These are phyloP conservation scores for Acrobasis consociella DNA, from an alignment of 2,888 invertebrate species.

Conservation along the genomic window DNA sequence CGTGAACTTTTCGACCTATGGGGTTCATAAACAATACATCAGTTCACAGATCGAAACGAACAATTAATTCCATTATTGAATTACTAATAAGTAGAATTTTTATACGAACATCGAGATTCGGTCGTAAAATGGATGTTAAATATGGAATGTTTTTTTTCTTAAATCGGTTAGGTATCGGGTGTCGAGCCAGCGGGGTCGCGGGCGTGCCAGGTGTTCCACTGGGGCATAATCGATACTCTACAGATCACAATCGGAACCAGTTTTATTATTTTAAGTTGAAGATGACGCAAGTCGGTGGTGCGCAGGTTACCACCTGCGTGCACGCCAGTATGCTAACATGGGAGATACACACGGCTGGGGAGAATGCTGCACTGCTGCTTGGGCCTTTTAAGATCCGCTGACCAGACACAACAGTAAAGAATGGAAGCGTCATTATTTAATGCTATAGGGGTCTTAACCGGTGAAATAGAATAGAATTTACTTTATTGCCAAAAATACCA, in stretches of 20 bases:
- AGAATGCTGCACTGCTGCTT: conserved; percentile 38
- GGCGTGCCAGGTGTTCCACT: conserved; percentile 69
- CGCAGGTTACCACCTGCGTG: conserved; percentile 74
- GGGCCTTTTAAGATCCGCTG: too few relatives aligned
- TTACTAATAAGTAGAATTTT: conserved; percentile 41
- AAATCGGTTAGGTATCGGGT: conserved; percentile 53
- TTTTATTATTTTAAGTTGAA: conserved; percentile 81
- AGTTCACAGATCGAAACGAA: neutral
- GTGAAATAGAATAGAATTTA: too few relatives aligned
- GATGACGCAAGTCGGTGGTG: conserved; percentile 78
- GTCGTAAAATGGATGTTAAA: conserved; percentile 46
- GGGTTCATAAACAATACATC: too few relatives aligned
- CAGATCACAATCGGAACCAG: conserved; percentile 80
- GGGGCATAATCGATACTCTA: conserved; percentile 74
- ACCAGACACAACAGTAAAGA: too few relatives aligned
- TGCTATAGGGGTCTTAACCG: too few relatives aligned
- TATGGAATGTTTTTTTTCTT: conserved; percentile 53
- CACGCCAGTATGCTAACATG: conserved; percentile 52
- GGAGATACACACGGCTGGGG: conserved; percentile 47
- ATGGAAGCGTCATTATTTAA: too few relatives aligned
- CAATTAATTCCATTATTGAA: neutral
- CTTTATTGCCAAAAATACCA: too few relatives aligned
- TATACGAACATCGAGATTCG: neutral
- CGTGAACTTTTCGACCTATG: too few relatives aligned
- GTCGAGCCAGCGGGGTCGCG: conserved; percentile 62